Evolutionary conservation across 2,888 invertebrate species (phyloP), one percentile per base, ranked within the genome.

Genomic region (Scaptomyza flava): DNA sequence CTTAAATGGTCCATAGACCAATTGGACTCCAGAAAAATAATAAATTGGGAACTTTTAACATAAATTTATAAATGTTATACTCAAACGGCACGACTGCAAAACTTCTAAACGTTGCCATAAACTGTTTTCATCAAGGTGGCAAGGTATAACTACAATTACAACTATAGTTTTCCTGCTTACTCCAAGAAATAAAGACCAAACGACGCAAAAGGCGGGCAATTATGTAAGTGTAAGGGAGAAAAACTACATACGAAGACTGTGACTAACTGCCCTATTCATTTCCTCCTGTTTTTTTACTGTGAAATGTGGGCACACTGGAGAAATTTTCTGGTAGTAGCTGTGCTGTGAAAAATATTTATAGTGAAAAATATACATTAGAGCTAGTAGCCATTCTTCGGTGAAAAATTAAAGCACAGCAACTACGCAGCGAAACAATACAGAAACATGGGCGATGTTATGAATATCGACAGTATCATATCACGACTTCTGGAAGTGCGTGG

Each of bases 401-500:
- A 61, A 69, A 68, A 70, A 63, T 53, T 75, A 30, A 72, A 62
- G 69, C 68, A 77, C 63, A 70, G 57, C 53, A 74, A 72, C 43
- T 79, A 74, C 63, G 68, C 66, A 72, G 60, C 65, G 45, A 61
- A 62, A 60, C 20, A 61, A 70, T 51, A 66, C 81, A 74, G 62
- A 82, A 89, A 73, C 72, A 91, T 91, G 91, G 89, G 90, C 79
- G 91, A 91, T 84, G 82, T 90, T 80, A 91, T 91, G 89, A 91
- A 91, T 79, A 91, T 91, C 77, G 91, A 91, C 87, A 91, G 91
- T 80, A 91, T 91, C 71, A 91, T 91, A 84, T 91, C 91, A 65
- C 79, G 91, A 77, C 90, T 91, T 69, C 77, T 91, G 72, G 91
- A 91, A 81, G 99, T 99, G 91, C 95, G 99, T 91, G 99, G 99